Evolutionary conservation across 1,140 invertebrate genomes (phyloP).

Genomic region (Magallana gigas): DNA sequence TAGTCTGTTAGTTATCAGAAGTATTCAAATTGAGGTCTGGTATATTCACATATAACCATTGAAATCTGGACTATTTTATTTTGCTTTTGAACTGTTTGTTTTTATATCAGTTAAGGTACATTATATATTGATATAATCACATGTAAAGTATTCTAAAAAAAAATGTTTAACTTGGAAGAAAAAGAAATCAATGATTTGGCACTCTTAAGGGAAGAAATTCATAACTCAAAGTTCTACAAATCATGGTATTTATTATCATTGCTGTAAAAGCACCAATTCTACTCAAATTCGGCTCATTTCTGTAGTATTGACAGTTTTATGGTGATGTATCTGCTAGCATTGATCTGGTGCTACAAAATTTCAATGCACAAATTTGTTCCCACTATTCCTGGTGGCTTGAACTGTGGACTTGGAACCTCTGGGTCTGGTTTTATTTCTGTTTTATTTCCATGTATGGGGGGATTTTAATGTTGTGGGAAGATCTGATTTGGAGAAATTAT

Average conservation of each 20-base stretch:
- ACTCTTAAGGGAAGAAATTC: background rate
- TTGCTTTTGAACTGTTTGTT: background rate
- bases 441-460: background rate
- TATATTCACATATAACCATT: background rate
- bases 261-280: background rate
- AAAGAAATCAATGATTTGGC: too few relatives aligned
- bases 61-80: background rate
- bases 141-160: too few relatives aligned
- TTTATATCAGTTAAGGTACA: too few relatives aligned
- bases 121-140: too few relatives aligned
- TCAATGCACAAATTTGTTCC: background rate
- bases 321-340: constrained; percentile 5
- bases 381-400: background rate
- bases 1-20: background rate
- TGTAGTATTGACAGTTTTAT: constrained; percentile 19
- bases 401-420: background rate
- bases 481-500: background rate
- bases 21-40: background rate
- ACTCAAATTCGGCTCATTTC: background rate
- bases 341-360: background rate
- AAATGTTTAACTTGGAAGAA: too few relatives aligned
- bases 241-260: background rate
- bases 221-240: background rate
- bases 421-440: background rate
- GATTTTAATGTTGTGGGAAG: background rate